phyloP scores from a whole-genome alignment of 1,140 invertebrate species.

The Danaus plexippus region DNA sequence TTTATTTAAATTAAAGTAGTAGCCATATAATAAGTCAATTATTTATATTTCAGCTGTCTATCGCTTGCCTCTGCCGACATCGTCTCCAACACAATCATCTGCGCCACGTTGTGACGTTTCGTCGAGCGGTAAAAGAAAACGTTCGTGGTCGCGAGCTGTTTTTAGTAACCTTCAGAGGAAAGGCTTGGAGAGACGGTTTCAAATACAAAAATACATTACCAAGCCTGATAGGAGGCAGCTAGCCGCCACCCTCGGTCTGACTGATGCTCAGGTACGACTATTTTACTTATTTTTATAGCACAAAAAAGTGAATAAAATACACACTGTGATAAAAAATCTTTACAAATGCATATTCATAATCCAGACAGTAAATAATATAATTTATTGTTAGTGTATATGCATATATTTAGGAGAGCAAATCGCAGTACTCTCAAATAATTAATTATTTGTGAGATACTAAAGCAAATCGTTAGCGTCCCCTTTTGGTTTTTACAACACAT shows the following conservation, averaged over 20 bases:
- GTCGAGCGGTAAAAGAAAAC: constrained; percentile 79
- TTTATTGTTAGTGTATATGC: no score
- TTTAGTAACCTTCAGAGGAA: constrained; percentile 93
- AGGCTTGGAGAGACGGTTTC: constrained; percentile 90
- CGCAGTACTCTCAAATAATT: no score
- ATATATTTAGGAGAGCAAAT: no score
- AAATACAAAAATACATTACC: constrained; percentile 95
- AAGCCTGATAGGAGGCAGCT: constrained; percentile 93
- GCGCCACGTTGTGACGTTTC: constrained; percentile 54
- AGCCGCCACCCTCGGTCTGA: constrained; percentile 90
- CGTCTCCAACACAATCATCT: constrained; percentile 41
- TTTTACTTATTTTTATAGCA: neutral
- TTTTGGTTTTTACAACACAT: no score
- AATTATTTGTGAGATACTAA: no score
- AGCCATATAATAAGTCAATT: neutral
- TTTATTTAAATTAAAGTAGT: no score
- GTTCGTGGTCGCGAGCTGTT: constrained; percentile 95
- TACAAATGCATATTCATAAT: no score
- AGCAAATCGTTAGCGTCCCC: no score
- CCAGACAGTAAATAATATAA: no score
- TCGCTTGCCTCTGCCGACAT: constrained; percentile 46
- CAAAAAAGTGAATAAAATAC: neutral
- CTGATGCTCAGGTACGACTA: constrained; percentile 82
- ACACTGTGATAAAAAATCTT: no score
- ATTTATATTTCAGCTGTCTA: constrained; percentile 15